A percentile compares a stretch with the other conserved stretches of the same genome.
Evolutionary conservation across 2,113 vertebrate genomes (phyloP).

Genomic region (Carassius auratus): DNA sequence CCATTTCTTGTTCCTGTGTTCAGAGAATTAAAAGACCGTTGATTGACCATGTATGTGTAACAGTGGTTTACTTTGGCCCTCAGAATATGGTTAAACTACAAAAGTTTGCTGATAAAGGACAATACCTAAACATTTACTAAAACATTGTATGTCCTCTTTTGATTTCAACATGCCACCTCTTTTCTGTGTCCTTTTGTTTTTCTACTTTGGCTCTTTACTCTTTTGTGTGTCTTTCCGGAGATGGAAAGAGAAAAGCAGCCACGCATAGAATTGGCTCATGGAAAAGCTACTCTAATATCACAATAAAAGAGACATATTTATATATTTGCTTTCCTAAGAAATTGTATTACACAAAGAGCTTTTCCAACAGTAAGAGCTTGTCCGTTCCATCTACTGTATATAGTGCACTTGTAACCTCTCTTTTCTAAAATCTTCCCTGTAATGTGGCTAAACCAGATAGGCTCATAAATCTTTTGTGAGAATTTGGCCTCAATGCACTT

Average conservation of each 20-base stretch:
- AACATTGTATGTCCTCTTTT: background rate
- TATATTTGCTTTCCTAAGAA: conserved; percentile 6
- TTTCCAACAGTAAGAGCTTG: background rate
- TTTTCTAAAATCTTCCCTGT: conserved; percentile 6
- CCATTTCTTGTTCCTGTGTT: too few species aligned
- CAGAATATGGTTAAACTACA: too few species aligned
- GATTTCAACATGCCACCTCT: background rate
- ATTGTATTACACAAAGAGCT: conserved; percentile 20
- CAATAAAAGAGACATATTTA: conserved; percentile 31
- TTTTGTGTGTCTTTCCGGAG: background rate
- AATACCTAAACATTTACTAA: background rate
- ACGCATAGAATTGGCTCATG: conserved; percentile 26
- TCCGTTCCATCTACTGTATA: background rate
- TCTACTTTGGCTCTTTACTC: background rate
- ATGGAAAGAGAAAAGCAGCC: background rate
- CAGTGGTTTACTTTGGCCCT: too few species aligned
- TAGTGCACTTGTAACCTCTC: background rate
- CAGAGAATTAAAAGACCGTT: too few species aligned
- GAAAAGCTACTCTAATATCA: conserved; percentile 30
- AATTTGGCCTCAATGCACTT: background rate
- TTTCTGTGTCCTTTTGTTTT: background rate
- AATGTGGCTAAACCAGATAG: background rate
- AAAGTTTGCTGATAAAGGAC: background rate
- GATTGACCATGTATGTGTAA: too few species aligned
- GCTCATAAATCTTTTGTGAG: background rate